Evolutionary conservation across 92 coral and sea anemone species (phyloP).

Genomic region (Palythoa grandiflora): DNA sequence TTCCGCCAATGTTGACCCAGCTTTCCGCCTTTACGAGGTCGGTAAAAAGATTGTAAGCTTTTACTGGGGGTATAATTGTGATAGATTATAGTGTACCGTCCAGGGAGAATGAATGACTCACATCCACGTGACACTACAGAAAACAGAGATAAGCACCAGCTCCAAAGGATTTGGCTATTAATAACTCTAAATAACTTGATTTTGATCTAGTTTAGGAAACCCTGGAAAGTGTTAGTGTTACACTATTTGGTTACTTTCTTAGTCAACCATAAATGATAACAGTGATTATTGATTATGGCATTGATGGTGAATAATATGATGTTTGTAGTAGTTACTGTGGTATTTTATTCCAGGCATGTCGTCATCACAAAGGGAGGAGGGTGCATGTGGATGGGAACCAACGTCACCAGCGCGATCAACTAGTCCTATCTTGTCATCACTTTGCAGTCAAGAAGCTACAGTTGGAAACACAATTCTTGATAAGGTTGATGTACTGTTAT

Average conservation of each 20-base stretch:
- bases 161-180: too few relatives aligned
- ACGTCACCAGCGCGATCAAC: conserved; percentile 73
- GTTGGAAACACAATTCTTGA: conserved; percentile 83
- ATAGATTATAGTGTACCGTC: too few relatives aligned
- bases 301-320: neutral
- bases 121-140: too few relatives aligned
- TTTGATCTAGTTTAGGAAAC: neutral
- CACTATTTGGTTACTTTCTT: too few relatives aligned
- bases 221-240: neutral
- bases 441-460: conserved; percentile 79
- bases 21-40: too few relatives aligned
- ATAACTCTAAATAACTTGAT: too few relatives aligned
- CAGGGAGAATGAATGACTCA: too few relatives aligned
- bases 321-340: neutral
- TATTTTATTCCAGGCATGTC: neutral
- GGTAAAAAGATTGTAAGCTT: too few relatives aligned
- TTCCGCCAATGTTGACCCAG: too few relatives aligned
- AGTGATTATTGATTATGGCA: neutral
- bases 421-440: conserved; percentile 84
- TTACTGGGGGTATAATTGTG: too few relatives aligned
- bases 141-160: too few relatives aligned
- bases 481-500: conserved; percentile 60
- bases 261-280: neutral
- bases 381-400: conserved; percentile 38
- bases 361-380: neutral